These are phyloP conservation scores for Lepus oiostolus DNA, from an alignment of 2,797 vertebrate genomes.

Conservation along the genomic window DNA sequence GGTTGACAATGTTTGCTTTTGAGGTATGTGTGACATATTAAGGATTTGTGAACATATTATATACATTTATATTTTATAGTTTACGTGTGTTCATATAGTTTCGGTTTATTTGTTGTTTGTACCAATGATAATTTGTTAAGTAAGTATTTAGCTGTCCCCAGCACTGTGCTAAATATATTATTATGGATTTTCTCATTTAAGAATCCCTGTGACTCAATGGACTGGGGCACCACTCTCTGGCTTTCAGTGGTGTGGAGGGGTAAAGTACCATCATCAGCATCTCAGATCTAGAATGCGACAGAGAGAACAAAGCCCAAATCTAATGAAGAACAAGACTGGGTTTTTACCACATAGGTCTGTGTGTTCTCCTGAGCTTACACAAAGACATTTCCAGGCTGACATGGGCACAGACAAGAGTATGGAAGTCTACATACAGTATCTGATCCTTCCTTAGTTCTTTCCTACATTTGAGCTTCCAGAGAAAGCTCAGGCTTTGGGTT, in stretches of 20 bases:
- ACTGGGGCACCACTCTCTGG: rapidly evolving
- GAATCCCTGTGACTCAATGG: too few species aligned
- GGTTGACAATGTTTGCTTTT: not conserved
- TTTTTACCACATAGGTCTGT: not conserved
- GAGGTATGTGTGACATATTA: not conserved
- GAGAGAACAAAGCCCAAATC: not conserved
- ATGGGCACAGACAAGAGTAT: rapidly evolving
- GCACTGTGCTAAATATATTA: not conserved
- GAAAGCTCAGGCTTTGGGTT: not conserved
- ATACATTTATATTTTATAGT: not conserved
- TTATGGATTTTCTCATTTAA: not conserved
- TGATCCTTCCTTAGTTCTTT: not conserved
- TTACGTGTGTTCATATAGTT: not conserved
- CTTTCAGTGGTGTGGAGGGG: not conserved
- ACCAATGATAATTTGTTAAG: not conserved
- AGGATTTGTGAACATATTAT: not conserved
- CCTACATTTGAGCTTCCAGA: not conserved
- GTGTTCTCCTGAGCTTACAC: not conserved
- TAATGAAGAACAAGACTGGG: not conserved
- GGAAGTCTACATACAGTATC: not conserved
- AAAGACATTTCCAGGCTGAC: not conserved
- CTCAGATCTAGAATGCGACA: not conserved
- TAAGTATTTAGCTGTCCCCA: not conserved
- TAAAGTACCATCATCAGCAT: not conserved
- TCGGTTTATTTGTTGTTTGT: not conserved